phyloP scores from a whole-genome alignment of 2,797 vertebrate species.

The Phoebastria nigripes region DNA sequence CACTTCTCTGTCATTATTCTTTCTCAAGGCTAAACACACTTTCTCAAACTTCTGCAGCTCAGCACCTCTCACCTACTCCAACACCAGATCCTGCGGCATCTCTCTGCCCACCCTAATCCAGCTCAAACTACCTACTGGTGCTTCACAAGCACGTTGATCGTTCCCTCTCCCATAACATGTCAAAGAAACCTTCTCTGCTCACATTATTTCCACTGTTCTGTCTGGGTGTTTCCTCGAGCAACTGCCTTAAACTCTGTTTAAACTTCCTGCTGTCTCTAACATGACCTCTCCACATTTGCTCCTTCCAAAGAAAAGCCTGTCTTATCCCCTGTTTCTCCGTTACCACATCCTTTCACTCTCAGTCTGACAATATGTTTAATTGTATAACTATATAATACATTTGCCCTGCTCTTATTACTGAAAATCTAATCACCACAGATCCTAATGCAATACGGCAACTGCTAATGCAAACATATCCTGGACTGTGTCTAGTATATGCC shows the following conservation, averaged over 20 bases:
- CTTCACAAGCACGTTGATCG: neutral
- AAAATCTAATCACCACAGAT: slow-evolving; percentile 51
- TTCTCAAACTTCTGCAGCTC: neutral
- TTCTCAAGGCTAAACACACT: neutral
- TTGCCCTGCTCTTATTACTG: slow-evolving; percentile 27
- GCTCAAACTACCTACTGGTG: neutral
- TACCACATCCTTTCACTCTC: neutral
- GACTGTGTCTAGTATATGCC: neutral
- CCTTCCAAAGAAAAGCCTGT: neutral
- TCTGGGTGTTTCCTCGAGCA: neutral
- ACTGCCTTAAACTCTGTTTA: neutral
- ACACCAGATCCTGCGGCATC: neutral
- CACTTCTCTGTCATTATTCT: neutral
- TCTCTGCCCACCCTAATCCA: neutral
- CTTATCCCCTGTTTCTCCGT: neutral
- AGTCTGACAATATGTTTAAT: slow-evolving; percentile 18
- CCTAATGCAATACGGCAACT: slow-evolving; percentile 51
- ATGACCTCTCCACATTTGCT: neutral
- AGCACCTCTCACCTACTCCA: neutral
- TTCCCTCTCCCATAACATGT: neutral
- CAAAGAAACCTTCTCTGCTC: neutral
- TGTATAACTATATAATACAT: slow-evolving; percentile 23
- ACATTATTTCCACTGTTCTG: neutral
- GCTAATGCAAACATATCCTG: slow-evolving; percentile 34
- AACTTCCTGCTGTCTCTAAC: neutral